phyloP scores from a whole-genome alignment of 2,797 vertebrate genomes.

The Enteromius fasciolatus region DNA sequence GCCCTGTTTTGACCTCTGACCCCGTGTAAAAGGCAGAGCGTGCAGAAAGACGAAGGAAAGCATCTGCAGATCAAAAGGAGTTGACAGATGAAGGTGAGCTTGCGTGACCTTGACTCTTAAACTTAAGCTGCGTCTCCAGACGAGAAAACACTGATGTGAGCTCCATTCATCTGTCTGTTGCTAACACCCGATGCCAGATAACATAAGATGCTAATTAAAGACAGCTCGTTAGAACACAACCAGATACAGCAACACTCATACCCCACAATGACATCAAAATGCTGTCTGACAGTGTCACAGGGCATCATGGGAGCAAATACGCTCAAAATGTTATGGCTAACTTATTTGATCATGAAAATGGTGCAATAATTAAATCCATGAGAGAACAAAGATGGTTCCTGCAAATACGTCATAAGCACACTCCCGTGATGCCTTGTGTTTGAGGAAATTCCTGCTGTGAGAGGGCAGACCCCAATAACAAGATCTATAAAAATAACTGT shows the following conservation, averaged over 20 bases:
- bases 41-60: slow-evolving; percentile 71
- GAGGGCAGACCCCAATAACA: slow-evolving; percentile 68
- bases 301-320: background rate
- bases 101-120: slow-evolving; percentile 81
- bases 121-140: slow-evolving; percentile 72
- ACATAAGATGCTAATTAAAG: slow-evolving; percentile 59
- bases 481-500: slow-evolving; percentile 73
- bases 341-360: background rate
- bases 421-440: slow-evolving; percentile 55
- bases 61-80: slow-evolving; percentile 82
- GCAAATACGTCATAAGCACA: slow-evolving; percentile 66
- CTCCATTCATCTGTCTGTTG: slow-evolving; percentile 58
- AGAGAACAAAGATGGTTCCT: slow-evolving; percentile 57
- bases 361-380: background rate
- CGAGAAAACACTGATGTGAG: slow-evolving; percentile 55
- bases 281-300: background rate
- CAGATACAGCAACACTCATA: slow-evolving; percentile 42
- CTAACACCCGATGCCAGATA: slow-evolving; percentile 46
- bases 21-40: slow-evolving; percentile 70
- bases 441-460: slow-evolving; percentile 64
- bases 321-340: background rate
- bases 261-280: slow-evolving; percentile 30
- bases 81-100: slow-evolving; percentile 83
- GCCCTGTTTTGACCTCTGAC: slow-evolving; percentile 72
- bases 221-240: slow-evolving; percentile 57